Evolutionary conservation across 2,888 invertebrate genomes (phyloP).

Genomic region (Nebria salina): DNA sequence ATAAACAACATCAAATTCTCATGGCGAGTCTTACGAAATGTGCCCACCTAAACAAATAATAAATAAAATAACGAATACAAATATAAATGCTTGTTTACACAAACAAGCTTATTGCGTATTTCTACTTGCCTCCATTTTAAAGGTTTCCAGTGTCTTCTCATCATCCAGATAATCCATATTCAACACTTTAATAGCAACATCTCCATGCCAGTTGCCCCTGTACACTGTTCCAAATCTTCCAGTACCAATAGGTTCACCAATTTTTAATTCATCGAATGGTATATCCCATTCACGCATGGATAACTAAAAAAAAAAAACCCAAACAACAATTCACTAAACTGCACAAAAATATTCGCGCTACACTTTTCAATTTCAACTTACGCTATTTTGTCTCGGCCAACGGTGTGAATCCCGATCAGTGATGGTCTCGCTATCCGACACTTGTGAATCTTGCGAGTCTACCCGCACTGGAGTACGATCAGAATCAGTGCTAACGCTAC

Average conservation of each 20-base stretch:
- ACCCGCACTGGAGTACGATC: constrained; percentile 82
- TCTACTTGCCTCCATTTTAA: constrained; percentile 84
- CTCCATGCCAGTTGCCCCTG: constrained; percentile 97
- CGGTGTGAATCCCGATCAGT: constrained; percentile 62
- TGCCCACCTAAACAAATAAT: constrained; percentile 75
- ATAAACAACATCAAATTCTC: constrained; percentile 98
- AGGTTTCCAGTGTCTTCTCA: constrained; percentile 90
- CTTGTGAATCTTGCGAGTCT: constrained; percentile 85
- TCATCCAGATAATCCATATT: constrained; percentile 92
- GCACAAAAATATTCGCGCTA: constrained; percentile 36
- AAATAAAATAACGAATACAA: constrained; percentile 33
- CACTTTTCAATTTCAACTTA: constrained; percentile 61
- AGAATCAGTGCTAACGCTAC: constrained; percentile 82
- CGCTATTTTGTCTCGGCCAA: constrained; percentile 86
- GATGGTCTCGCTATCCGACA: constrained; percentile 70
- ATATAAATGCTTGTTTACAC: constrained; percentile 1
- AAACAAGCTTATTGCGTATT: neutral
- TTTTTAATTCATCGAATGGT: constrained; percentile 91
- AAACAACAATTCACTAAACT: constrained; percentile 56
- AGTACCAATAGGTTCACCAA: constrained; percentile 87
- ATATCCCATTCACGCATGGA: constrained; percentile 98
- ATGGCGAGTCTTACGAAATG: constrained; percentile 96
- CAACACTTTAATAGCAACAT: constrained; percentile 95
- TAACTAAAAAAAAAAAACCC: constrained; percentile 67
- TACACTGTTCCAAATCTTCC: constrained; percentile 96